Conservation (phyloP, 2,797 vertebrate genomes). For the Dicrostonyx torquatus region DNA sequence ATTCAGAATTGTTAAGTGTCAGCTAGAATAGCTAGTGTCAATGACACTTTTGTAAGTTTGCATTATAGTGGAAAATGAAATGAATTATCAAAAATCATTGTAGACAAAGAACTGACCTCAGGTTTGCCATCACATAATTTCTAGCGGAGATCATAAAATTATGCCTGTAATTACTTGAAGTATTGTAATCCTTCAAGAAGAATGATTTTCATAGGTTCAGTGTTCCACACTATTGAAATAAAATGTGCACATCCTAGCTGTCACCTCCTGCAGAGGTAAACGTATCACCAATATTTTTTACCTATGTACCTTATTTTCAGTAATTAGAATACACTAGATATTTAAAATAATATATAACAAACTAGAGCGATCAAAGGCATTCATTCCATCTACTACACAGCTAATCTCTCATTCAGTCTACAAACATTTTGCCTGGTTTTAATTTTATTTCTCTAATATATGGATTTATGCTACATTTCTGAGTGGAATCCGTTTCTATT, state of each 20-base stretch:
- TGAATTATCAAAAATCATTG: slow-evolving; percentile 6
- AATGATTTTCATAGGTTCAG: slow-evolving; percentile 10
- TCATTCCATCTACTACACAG: not conserved
- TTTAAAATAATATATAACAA: not conserved
- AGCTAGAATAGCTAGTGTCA: not conserved
- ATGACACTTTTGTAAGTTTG: slow-evolving; percentile 17
- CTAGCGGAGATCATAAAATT: slow-evolving; percentile 34
- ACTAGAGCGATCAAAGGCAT: not conserved
- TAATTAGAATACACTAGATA: not conserved
- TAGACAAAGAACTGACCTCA: not conserved
- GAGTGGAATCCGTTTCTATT: not conserved
- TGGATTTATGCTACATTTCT: not conserved
- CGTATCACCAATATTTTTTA: not conserved
- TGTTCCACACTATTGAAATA: slow-evolving; percentile 7
- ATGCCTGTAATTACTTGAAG: slow-evolving; percentile 52
- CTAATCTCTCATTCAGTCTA: not conserved
- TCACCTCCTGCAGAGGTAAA: not conserved
- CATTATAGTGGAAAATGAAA: slow-evolving; percentile 37
- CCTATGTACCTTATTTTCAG: not conserved
- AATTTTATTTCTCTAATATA: not conserved
- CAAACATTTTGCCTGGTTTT: not conserved
- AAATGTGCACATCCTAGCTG: slow-evolving; percentile 14
- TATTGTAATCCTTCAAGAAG: slow-evolving; percentile 34
- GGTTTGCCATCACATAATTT: not conserved
- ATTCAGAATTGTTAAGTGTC: slow-evolving; percentile 22